Percentiles rank a stretch among this genome's conserved stretches.
phyloP scores from a whole-genome alignment of 2,113 vertebrate genomes.

The Aythya baeri region DNA sequence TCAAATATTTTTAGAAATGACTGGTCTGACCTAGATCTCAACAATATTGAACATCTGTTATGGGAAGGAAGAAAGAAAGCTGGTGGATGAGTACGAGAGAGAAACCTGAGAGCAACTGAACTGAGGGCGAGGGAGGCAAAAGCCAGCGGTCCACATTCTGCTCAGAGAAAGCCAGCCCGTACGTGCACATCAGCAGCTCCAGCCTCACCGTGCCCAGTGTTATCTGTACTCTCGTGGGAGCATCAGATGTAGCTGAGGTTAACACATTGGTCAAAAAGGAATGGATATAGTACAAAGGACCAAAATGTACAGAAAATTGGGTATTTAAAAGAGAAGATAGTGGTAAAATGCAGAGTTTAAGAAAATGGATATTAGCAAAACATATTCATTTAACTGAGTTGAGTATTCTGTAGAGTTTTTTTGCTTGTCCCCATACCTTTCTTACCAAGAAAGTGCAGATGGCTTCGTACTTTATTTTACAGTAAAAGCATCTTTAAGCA shows the following conservation, averaged over 20 bases:
- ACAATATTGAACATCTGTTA: not conserved
- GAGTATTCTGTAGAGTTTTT: not conserved
- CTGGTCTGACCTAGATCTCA: not conserved
- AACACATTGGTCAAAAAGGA: not conserved
- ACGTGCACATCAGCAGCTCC: conserved; percentile 21
- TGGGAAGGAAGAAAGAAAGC: not conserved
- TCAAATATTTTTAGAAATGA: not conserved
- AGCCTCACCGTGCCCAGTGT: not conserved
- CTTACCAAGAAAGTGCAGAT: not conserved
- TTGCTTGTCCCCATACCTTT: not conserved
- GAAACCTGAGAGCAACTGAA: not conserved
- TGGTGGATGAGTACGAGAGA: not conserved
- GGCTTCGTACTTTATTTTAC: not conserved
- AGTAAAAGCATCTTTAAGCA: not conserved
- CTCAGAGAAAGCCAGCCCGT: not conserved
- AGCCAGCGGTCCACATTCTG: not conserved
- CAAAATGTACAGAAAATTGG: not conserved
- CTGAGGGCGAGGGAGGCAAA: conserved; percentile 32
- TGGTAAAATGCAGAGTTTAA: not conserved
- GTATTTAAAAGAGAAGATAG: not conserved
- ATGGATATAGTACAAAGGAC: not conserved
- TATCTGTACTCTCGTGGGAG: not conserved
- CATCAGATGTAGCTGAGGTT: not conserved
- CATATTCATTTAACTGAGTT: not conserved
- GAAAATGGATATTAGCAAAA: not conserved